phyloP scores from a whole-genome alignment of 2,797 vertebrate species.

The Chelmon rostratus region DNA sequence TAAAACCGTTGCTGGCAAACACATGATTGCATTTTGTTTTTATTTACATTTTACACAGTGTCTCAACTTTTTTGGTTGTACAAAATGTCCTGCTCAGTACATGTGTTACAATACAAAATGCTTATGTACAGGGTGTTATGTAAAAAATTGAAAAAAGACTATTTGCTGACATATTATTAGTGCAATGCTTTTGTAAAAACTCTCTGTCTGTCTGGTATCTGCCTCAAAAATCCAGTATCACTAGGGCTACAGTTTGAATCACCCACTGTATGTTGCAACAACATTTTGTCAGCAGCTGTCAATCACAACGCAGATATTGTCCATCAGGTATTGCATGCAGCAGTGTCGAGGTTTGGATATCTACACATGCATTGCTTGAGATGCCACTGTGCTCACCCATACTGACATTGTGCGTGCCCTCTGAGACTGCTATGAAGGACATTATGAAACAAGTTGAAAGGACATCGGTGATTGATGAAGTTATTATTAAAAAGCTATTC shows the following conservation, averaged over 20 bases:
- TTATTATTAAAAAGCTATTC: slow-evolving; percentile 77
- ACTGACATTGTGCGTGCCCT: slow-evolving; percentile 40
- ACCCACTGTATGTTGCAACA: not conserved
- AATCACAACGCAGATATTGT: slow-evolving; percentile 10
- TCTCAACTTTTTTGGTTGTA: no score
- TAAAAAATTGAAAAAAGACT: not conserved
- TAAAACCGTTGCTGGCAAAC: no score
- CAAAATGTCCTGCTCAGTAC: no score
- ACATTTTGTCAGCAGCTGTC: slow-evolving; percentile 36
- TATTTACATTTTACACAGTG: no score
- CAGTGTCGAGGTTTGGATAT: slow-evolving; percentile 3
- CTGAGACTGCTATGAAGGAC: slow-evolving; percentile 53
- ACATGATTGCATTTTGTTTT: no score
- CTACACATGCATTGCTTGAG: slow-evolving; percentile 19
- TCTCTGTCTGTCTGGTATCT: not conserved
- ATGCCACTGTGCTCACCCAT: slow-evolving; percentile 30
- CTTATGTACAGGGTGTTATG: no score
- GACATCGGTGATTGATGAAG: slow-evolving; percentile 76
- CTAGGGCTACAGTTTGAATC: not conserved
- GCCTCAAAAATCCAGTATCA: not conserved
- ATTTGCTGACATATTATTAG: not conserved
- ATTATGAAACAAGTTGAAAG: slow-evolving; percentile 63
- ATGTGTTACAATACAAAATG: no score
- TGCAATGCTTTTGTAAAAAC: not conserved
- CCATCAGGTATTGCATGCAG: slow-evolving; percentile 1